Conservation (phyloP, 2,888 invertebrate species). For the Microchrysa polita region DNA sequence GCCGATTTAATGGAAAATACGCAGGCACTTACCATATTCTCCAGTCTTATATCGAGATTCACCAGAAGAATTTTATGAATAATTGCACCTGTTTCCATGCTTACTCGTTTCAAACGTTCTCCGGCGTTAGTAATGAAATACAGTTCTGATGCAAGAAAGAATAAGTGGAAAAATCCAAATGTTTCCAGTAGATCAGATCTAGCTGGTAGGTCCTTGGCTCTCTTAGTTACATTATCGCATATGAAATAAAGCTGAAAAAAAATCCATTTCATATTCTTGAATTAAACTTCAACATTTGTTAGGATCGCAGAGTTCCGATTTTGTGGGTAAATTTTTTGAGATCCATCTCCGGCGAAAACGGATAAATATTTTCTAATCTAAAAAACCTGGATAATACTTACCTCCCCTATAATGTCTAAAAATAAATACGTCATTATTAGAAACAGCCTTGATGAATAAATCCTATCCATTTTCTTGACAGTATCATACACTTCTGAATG, state of each 20-base stretch:
- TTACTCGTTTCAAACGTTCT: conserved; percentile 38
- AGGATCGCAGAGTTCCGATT: too few species aligned
- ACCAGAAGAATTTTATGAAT: conserved; percentile 44
- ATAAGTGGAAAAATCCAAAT: conserved; percentile 44
- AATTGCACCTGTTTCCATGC: conserved; percentile 40
- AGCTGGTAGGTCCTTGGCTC: conserved; percentile 18
- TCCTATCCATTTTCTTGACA: conserved; percentile 9
- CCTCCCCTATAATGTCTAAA: conserved; percentile 47
- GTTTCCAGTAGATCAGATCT: conserved; percentile 41
- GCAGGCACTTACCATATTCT: conserved; percentile 26
- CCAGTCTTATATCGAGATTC: conserved; percentile 30
- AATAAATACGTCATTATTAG: conserved; percentile 46
- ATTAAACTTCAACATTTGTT: not conserved
- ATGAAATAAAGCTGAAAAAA: conserved; percentile 36
- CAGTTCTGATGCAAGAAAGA: conserved; percentile 40
- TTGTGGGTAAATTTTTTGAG: too few species aligned
- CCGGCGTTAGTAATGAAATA: conserved; percentile 42
- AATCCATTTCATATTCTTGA: not conserved
- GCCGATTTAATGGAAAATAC: too few species aligned
- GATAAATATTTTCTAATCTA: too few species aligned
- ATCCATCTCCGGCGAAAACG: too few species aligned
- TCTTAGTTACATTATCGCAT: conserved; percentile 30
- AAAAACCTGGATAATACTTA: too few species aligned
- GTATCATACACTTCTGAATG: conserved; percentile 4
- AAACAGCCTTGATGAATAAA: conserved; percentile 44